A percentile compares a stretch with the other conserved stretches of the same genome.
Evolutionary conservation across 2,888 invertebrate genomes (phyloP).

Genomic region (Sminthurinus aureus): DNA sequence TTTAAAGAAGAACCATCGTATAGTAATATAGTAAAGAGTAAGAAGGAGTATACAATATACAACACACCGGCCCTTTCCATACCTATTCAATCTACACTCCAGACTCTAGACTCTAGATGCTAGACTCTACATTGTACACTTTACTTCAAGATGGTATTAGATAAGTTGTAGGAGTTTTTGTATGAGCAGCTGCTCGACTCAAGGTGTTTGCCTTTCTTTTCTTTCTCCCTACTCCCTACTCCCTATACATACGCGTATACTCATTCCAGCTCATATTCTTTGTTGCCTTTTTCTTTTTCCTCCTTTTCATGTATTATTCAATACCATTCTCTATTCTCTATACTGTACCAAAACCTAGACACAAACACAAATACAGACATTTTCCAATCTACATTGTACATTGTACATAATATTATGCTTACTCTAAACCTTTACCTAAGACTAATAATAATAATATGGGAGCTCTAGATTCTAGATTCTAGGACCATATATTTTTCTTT

Average conservation of each 20-base stretch:
- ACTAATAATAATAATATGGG: background rate
- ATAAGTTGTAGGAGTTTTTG: background rate
- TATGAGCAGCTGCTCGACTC: slow-evolving; percentile 15
- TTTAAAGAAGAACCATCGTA: no score
- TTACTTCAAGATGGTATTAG: background rate
- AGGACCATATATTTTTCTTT: background rate
- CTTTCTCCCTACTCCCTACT: background rate
- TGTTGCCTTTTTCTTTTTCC: background rate
- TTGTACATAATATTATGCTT: background rate
- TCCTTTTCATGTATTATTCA: background rate
- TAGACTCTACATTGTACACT: background rate
- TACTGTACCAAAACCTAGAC: background rate
- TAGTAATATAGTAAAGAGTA: no score
- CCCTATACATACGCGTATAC: background rate
- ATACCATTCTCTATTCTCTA: background rate
- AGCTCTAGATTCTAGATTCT: no score
- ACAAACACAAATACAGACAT: no score
- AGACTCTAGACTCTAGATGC: no score
- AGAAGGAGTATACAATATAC: background rate
- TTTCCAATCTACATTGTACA: background rate
- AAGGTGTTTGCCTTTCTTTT: slow-evolving; percentile 28
- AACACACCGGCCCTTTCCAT: background rate
- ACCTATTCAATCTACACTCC: background rate
- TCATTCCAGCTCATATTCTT: background rate
- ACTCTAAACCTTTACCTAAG: background rate